phyloP scores from a whole-genome alignment of 2,113 vertebrate genomes.

The Cinclus mexicanus region DNA sequence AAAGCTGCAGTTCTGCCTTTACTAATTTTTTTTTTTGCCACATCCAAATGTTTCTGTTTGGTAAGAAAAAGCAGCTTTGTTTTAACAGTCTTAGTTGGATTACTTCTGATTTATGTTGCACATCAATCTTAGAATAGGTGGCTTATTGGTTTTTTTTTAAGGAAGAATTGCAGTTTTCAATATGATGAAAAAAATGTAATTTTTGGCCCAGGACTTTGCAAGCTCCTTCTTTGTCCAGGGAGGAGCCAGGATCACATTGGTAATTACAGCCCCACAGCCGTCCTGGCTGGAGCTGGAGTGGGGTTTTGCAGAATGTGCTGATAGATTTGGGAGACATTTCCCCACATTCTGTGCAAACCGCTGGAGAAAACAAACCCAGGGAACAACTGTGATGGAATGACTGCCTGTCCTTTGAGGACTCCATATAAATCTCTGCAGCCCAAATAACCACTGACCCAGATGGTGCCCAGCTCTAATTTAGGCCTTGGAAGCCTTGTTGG shows the following conservation, averaged over 20 bases:
- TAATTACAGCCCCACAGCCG: not conserved
- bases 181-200: not conserved
- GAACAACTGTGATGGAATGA: not conserved
- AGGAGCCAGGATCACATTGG: not conserved
- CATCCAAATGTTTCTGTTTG: not conserved
- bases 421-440: not conserved
- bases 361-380: not conserved
- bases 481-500: not conserved
- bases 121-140: not conserved
- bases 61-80: constrained; percentile 21
- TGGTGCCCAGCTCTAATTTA: not conserved
- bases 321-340: not conserved
- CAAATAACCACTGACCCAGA: not conserved
- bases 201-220: not conserved
- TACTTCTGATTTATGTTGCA: not conserved
- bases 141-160: not conserved
- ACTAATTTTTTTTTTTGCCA: not conserved
- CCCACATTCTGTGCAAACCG: not conserved
- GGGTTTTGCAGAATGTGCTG: constrained; percentile 2
- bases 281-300: not conserved
- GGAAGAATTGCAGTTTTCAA: not conserved
- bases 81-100: not conserved
- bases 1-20: not conserved
- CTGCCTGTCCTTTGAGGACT: not conserved
- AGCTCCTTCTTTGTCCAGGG: not conserved